Evolutionary conservation across 2,113 vertebrate genomes (phyloP), one percentile per base, ranked within the genome.

Genomic region (Casuarius casuarius): DNA sequence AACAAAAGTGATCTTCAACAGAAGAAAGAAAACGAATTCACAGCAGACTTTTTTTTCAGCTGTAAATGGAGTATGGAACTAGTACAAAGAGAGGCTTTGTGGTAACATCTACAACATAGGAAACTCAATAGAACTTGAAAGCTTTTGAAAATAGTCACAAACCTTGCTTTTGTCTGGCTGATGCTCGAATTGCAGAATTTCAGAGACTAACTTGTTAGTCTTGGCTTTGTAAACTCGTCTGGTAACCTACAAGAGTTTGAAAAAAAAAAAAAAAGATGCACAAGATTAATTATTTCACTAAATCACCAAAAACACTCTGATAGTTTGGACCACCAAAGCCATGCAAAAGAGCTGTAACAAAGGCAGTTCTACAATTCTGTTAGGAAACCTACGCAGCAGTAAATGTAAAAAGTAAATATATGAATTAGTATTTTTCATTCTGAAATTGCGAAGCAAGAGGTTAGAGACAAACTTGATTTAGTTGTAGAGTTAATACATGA

Each of bases 181-280:
- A 71, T 96, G 98, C 94, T 98, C 98, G 86, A 98, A 98, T 73
- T 92, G 94, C 90, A 97, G 96, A 83, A 91, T 97, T 97, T 98
- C 92, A 51, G 95, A 89, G 82, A 89, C 92, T 96, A 98, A 81
- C 97, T 98, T 75, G 77, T 95, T 93, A 97, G 51, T 84, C 93
- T 92, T 78, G 97, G 90, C 80, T 97, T 94, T 86, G 96, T 87
- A 82, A 97, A 98, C 94, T 95, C 95, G 92, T 98, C 98, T 98
- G 98, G 97, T 89, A 96, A 96, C 92, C 98, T 99, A 84, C 56
- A 96, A 93, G 62, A 92, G n/a, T 61, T 5, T 8, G 38, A 38
- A 38, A 8, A 22, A 72, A 78, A 92, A 93, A 13, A 70, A 84
- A 73, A 68, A 84, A 73, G 14, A 46, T 38, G 12, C 52, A 38